These are phyloP conservation scores for Potamarius usumacintae DNA, from an alignment of 2,113 vertebrate genomes.

Conservation along the genomic window DNA sequence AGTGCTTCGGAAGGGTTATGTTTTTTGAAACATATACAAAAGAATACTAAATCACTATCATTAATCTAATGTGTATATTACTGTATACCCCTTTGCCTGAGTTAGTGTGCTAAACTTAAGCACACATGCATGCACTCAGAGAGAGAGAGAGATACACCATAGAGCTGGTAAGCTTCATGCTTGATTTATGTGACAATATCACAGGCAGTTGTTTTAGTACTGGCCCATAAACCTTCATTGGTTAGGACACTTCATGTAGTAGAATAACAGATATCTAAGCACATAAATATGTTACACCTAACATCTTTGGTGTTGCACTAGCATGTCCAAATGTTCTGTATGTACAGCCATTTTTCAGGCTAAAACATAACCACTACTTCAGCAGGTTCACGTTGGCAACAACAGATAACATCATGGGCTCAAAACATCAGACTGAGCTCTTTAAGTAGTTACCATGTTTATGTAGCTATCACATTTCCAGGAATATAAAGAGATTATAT, in stretches of 20 bases:
- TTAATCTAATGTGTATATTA: no score
- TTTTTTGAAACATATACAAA: neutral
- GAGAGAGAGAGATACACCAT: neutral
- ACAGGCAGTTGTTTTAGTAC: neutral
- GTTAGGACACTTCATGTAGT: neutral
- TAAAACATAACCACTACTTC: conserved; percentile 16
- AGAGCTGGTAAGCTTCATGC: neutral
- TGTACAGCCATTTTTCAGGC: conserved; percentile 20
- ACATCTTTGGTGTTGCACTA: neutral
- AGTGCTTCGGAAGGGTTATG: neutral
- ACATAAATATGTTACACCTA: neutral
- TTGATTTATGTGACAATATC: neutral
- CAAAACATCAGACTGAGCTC: conserved; percentile 5
- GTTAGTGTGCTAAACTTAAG: neutral
- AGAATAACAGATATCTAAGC: neutral
- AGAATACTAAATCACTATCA: neutral
- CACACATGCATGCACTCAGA: neutral
- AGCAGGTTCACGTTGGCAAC: conserved; percentile 42
- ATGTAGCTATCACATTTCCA: conserved; percentile 43
- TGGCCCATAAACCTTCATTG: neutral
- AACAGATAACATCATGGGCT: conserved; percentile 30
- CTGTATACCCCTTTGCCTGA: neutral
- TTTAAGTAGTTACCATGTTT: conserved; percentile 19
- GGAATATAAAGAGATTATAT: conserved; percentile 67
- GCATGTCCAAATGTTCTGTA: conserved; percentile 8